Conservation (phyloP, 2,888 invertebrate genomes). For the Choristoneura rosaceana region DNA sequence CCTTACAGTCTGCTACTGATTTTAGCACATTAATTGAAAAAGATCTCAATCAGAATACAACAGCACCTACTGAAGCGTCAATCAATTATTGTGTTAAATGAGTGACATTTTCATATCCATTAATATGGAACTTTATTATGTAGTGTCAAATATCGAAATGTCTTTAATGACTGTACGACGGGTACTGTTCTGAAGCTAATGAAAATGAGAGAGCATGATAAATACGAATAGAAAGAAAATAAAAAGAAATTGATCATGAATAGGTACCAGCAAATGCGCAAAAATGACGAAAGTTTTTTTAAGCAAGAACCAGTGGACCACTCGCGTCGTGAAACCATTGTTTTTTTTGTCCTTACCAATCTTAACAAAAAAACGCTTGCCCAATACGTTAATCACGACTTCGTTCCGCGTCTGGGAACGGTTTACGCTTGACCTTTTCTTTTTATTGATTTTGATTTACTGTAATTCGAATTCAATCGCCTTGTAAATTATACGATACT, state of each 20-base stretch:
- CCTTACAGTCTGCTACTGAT: too few species aligned
- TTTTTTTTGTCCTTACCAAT: conserved; percentile 28
- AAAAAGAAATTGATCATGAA: neutral
- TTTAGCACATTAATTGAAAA: too few species aligned
- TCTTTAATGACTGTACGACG: too few species aligned
- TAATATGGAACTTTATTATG: too few species aligned
- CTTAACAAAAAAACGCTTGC: conserved; percentile 21
- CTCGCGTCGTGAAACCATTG: conserved; percentile 1
- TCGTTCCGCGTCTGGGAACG: conserved; percentile 31
- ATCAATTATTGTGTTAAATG: too few species aligned
- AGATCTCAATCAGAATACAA: too few species aligned
- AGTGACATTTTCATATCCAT: too few species aligned
- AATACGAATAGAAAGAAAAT: too few species aligned
- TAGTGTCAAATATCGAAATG: too few species aligned
- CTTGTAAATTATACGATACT: neutral
- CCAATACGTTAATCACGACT: conserved; percentile 38
- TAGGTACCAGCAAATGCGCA: neutral
- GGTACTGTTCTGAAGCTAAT: too few species aligned
- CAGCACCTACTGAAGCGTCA: too few species aligned
- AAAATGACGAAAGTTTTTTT: neutral
- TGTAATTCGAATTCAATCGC: neutral
- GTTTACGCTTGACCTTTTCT: conserved; percentile 28
- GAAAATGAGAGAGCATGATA: too few species aligned
- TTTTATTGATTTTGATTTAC: neutral
- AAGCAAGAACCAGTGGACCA: neutral